A percentile compares a stretch with the other conserved stretches of the same genome.
These are phyloP conservation scores for Zosterops borbonicus DNA, from an alignment of 2,113 vertebrate genomes.

Conservation along the genomic window DNA sequence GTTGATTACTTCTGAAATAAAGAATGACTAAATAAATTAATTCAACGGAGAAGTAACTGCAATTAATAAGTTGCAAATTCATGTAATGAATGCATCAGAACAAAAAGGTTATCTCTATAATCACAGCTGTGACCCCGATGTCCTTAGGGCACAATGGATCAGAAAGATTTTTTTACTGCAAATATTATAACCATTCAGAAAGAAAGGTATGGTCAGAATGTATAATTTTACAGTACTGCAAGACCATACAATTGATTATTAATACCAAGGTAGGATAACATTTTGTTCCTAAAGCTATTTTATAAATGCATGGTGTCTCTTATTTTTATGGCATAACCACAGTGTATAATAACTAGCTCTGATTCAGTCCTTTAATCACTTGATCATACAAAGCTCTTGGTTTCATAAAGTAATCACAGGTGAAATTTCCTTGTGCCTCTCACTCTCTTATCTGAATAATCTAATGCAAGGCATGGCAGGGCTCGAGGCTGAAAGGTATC, in stretches of 20 bases:
- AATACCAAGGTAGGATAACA: neutral
- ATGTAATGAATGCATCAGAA: constrained; percentile 19
- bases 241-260: neutral
- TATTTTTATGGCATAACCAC: neutral
- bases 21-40: constrained; percentile 59
- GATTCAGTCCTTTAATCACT: neutral
- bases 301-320: neutral
- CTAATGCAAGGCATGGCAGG: neutral
- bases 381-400: neutral
- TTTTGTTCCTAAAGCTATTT: neutral
- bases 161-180: neutral
- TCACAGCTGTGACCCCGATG: neutral
- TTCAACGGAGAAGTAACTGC: constrained; percentile 42
- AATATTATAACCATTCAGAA: neutral
- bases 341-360: neutral
- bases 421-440: neutral
- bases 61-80: constrained; percentile 52
- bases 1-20: constrained; percentile 49
- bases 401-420: neutral
- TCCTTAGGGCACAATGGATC: constrained; percentile 21
- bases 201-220: neutral
- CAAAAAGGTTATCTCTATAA: constrained; percentile 38
- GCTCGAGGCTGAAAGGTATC: neutral
- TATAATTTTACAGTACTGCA: neutral
- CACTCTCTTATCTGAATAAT: neutral